phyloP scores from a whole-genome alignment of 2,888 invertebrate species.

The Oxystoma pomonae region DNA sequence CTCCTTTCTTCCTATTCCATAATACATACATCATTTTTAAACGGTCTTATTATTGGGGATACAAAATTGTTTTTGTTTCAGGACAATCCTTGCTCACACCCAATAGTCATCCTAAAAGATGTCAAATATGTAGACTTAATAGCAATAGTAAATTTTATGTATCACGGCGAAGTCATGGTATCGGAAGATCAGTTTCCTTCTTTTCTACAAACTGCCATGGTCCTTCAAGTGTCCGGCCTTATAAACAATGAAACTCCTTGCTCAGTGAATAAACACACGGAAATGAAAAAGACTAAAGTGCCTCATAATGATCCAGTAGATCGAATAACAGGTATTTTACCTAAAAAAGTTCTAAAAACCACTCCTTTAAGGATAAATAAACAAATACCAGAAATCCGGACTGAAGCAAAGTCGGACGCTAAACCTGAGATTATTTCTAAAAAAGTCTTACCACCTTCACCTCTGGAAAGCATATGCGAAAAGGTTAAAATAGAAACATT shows the following conservation, averaged over 20 bases:
- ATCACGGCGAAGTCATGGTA: conserved; percentile 68
- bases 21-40: too few species aligned
- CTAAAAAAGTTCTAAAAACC: background rate
- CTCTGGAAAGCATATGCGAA: conserved; percentile 18
- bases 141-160: conserved; percentile 66
- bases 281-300: conserved; percentile 28
- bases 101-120: conserved; percentile 68
- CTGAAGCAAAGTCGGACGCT: conserved; percentile 31
- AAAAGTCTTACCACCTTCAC: too few species aligned
- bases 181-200: conserved; percentile 62
- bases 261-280: conserved; percentile 16
- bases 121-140: conserved; percentile 63
- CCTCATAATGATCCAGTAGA: conserved; percentile 25
- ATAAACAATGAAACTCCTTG: conserved; percentile 31
- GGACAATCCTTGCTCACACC: conserved; percentile 72
- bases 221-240: conserved; percentile 60
- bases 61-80: conserved; percentile 38
- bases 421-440: too few species aligned
- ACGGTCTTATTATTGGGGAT: too few species aligned
- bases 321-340: conserved; percentile 27
- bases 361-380: background rate
- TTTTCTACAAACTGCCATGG: conserved; percentile 63
- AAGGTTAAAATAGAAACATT: conserved; percentile 34
- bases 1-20: too few species aligned
- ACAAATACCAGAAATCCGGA: conserved; percentile 6